Conservation (phyloP, 2,113 vertebrate species). For the Pelmatolapia mariae region DNA sequence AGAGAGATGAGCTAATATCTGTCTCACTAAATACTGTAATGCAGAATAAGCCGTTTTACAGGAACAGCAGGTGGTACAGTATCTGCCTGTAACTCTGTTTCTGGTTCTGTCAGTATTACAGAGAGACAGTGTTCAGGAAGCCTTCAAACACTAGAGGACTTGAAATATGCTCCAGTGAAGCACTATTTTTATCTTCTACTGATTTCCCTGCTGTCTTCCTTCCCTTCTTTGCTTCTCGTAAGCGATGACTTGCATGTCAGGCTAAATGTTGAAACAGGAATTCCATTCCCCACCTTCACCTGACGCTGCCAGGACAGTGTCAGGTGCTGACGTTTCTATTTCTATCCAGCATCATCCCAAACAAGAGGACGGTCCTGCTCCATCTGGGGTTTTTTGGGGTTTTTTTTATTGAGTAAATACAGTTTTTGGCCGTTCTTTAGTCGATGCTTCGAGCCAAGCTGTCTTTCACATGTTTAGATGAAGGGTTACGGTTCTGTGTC, state of each 20-base stretch:
- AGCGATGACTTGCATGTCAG: not conserved
- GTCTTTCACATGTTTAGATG: not conserved
- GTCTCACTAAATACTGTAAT: not conserved
- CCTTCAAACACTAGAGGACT: not conserved
- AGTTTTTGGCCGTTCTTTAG: not conserved
- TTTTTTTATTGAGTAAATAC: not conserved
- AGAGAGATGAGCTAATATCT: not conserved
- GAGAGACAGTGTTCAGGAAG: not conserved
- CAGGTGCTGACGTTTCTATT: not conserved
- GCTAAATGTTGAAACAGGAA: not conserved
- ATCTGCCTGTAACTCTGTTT: not conserved
- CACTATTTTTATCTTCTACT: not conserved
- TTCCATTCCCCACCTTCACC: not conserved
- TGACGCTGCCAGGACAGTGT: not conserved
- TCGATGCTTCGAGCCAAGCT: not conserved
- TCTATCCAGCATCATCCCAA: not conserved
- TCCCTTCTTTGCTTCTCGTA: not conserved
- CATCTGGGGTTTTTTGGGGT: not conserved
- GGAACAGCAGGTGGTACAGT: not conserved
- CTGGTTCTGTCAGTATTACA: not conserved
- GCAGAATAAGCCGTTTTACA: not conserved
- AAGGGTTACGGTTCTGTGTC: not conserved
- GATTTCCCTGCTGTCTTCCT: not conserved
- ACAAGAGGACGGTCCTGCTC: not conserved
- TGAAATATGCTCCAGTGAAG: not conserved